Evolutionary conservation across 2,797 vertebrate genomes (phyloP), one percentile per base, ranked within the genome.

Genomic region (Melopsittacus undulatus): DNA sequence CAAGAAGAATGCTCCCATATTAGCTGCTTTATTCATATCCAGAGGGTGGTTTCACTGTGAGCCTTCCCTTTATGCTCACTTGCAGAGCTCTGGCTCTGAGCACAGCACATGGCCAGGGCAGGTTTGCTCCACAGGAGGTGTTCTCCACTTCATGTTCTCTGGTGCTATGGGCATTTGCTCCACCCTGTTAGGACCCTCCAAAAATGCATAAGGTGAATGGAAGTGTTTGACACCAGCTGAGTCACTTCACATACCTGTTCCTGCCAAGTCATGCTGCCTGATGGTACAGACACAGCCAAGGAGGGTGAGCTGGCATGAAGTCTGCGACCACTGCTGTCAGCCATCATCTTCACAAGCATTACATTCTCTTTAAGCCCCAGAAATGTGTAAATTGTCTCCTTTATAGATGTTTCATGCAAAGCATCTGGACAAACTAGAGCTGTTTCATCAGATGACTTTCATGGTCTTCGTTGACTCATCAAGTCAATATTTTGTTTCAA

Each of bases 41-140:
- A 2, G 20, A 29, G 9, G 1, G 9, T 4, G 4, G 7, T 54
- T 82, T 82, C 63, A 18, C 18, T 0, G 0, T 40, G 34, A 78
- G 9, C 26, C 3, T 34, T 22, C 29, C 20, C 2, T 0, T 14
- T 7, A 16, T 5, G 0, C 24, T n/a, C 38, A 1, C 16, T 46
- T 22, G 3, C 20, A 54, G 67, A 76, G 34, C 68, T 68, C 67
- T 66, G 70, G 27, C 30, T 72, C n/a, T 66, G 38, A 56, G 45
- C 22, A 5, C 49, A 45, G 54, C 63, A 30, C 2, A 1, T 4
- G 13, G 21, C 42, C 45, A 38, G 42, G 29, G 18, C 0, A 1
- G 13, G 21, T n/a, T 75, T 82, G 14, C 23, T 64, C 36, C 7
- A 0, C 2, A 10, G 32, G 11, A 48, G 3, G 7, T 42, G 19